Base-by-base conservation (phyloP, 2,797 vertebrate genomes). In the Oreochromis mossambicus region DNA sequence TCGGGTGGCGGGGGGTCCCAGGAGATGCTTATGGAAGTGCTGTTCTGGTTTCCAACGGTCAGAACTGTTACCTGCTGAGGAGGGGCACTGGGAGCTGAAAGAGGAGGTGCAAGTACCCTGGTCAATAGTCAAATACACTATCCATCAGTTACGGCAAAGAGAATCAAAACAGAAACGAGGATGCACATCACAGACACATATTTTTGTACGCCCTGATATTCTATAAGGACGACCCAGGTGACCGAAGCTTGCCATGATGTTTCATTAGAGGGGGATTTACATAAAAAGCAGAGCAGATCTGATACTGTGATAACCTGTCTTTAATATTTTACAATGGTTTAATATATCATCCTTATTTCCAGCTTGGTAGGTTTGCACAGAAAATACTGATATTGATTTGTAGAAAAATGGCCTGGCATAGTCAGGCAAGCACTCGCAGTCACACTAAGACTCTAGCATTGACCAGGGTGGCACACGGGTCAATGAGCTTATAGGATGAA, bases 1-100 rank as follows among this genome's bases (percentile, higher is more conserved):
- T 99, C 98, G 2, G 96, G 94, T 55, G 98, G 98, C 75, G 98
- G 99, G 13, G 99, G 98, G 89, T 99, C 99, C 99, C 99, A 99
- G 85, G 99, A 99, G 95, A 99, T 97, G 94, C 98, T 99, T 87
- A 99, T 99, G 83, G 98, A 99, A 34, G 98, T 99, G 93, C 98
- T 99, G 93, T 99, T 99, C 95, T 98, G 98, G 93, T 94, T 99
- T 91, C 98, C 98, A 80, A 99, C 98, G 1, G 97, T 98, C 90
- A 98, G 95, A 78, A 99, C 98, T 15, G 98, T 99, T 92, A 99
- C 98, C 95, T 99, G 98, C 94, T 99, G 98, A 34, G 99, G 99
- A 63, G 99, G 97, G 19, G 98, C 99, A 83, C 98, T 99, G 79
- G 99, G 99, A 92, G 98, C 98, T 99, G 90, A 36, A 88, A 83